These are phyloP conservation scores for Drosophila mercatorum DNA, from an alignment of 2,888 invertebrate species.

Conservation along the genomic window DNA sequence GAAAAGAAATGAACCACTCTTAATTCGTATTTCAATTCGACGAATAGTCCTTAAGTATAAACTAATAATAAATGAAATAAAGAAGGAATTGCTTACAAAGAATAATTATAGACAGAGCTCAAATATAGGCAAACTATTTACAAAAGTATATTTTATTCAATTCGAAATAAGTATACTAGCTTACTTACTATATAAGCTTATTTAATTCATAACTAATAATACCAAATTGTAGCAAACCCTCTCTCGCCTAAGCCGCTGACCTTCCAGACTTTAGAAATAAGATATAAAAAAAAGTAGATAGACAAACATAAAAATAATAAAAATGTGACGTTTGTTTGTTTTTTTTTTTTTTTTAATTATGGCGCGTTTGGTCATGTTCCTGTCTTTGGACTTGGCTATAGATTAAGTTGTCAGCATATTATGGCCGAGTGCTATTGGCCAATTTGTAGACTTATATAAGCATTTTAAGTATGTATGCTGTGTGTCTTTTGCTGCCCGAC, in stretches of 20 bases:
- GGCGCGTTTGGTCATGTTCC: slow-evolving; percentile 64
- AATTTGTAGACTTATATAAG: slow-evolving; percentile 55
- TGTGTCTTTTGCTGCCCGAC: slow-evolving; percentile 12
- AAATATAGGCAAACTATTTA: too few species aligned
- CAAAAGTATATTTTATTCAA: too few species aligned
- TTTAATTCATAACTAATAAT: too few species aligned
- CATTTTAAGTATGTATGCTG: slow-evolving; percentile 20
- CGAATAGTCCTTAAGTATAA: too few species aligned
- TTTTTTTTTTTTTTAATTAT: slow-evolving; percentile 60
- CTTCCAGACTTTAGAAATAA: slow-evolving; percentile 8
- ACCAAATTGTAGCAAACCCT: slow-evolving; percentile 7
- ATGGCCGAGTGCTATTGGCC: slow-evolving; percentile 56
- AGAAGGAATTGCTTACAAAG: too few species aligned
- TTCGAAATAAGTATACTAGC: too few species aligned
- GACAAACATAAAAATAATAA: slow-evolving; percentile 29
- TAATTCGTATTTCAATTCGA: neutral
- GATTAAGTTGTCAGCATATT: slow-evolving; percentile 75
- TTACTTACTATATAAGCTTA: too few species aligned
- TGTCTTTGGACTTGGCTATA: slow-evolving; percentile 58
- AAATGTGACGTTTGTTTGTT: slow-evolving; percentile 66
- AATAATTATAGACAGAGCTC: too few species aligned
- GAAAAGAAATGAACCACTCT: neutral
- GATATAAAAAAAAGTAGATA: slow-evolving; percentile 25
- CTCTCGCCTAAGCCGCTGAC: slow-evolving; percentile 32
- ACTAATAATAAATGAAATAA: too few species aligned